Evolutionary conservation across 1,140 invertebrate genomes (phyloP).

Genomic region (Drosophila tristis): DNA sequence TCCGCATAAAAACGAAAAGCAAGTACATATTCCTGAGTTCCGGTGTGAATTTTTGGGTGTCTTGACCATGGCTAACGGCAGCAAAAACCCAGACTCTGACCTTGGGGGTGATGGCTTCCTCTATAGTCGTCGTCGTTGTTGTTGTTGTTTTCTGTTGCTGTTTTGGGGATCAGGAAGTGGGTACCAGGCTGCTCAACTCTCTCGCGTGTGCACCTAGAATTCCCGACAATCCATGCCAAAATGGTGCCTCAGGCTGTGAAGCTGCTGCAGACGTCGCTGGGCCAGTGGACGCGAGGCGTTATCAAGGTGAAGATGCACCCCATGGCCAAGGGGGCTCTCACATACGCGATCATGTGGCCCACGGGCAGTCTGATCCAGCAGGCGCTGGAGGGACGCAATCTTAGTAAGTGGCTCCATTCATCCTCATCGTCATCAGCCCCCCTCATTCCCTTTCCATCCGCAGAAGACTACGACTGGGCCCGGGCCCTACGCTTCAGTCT

Average conservation of each 20-base stretch:
- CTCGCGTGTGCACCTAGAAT: neutral
- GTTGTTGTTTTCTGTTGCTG: slow-evolving; percentile 4
- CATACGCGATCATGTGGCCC: slow-evolving; percentile 90
- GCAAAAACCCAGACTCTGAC: slow-evolving; percentile 1
- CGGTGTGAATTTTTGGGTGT: neutral
- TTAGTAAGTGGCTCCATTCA: slow-evolving; percentile 66
- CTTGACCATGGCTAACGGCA: neutral
- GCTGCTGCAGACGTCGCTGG: slow-evolving; percentile 36
- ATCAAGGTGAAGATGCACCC: slow-evolving; percentile 69
- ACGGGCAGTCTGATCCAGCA: slow-evolving; percentile 87
- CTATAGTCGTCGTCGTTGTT: slow-evolving; percentile 8
- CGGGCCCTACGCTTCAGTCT: slow-evolving; percentile 88
- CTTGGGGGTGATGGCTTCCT: neutral
- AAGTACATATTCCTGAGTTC: slow-evolving; percentile 19
- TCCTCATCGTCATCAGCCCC: neutral
- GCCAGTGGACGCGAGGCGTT: slow-evolving; percentile 24
- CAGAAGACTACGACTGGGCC: slow-evolving; percentile 85
- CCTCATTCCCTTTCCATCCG: slow-evolving; percentile 3
- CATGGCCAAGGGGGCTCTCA: slow-evolving; percentile 87
- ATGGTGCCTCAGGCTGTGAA: slow-evolving; percentile 44
- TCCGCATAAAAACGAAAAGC: slow-evolving; percentile 6
- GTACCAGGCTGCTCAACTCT: neutral
- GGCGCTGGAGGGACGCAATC: slow-evolving; percentile 84
- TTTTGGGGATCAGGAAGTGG: slow-evolving; percentile 4
- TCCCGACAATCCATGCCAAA: slow-evolving; percentile 14